phyloP scores from a whole-genome alignment of 1,140 invertebrate genomes.

The Patella vulgata region DNA sequence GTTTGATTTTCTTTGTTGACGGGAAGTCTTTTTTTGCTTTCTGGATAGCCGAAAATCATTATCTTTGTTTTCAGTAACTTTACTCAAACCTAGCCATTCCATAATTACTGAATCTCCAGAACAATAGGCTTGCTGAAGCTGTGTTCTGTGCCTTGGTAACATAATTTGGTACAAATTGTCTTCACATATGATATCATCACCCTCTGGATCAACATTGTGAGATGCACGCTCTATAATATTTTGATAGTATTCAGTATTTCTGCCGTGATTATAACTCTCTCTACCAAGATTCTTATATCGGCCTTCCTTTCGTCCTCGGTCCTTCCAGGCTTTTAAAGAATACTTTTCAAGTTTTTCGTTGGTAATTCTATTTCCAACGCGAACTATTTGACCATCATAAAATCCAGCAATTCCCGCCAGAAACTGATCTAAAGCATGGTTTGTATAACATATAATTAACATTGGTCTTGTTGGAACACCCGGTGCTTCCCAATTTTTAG shows the following conservation, averaged over 20 bases:
- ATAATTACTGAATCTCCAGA: no score
- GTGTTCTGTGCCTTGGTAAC: conserved; percentile 22
- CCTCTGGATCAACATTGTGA: conserved; percentile 33
- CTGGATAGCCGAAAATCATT: no score
- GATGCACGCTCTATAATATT: conserved; percentile 21
- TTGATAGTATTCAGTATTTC: conserved; percentile 13
- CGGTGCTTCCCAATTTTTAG: conserved; percentile 40
- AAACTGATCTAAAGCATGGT: conserved; percentile 90
- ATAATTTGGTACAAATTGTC: conserved; percentile 35
- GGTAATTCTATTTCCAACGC: conserved; percentile 79
- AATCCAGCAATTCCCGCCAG: conserved; percentile 73
- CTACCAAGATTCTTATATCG: neutral
- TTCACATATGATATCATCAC: conserved; percentile 39
- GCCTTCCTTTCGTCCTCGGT: conserved; percentile 10
- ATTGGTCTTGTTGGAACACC: conserved; percentile 69
- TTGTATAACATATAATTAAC: conserved; percentile 85
- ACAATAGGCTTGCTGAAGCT: no score
- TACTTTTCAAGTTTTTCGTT: conserved; percentile 52
- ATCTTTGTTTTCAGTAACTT: no score
- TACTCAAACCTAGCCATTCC: no score
- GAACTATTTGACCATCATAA: conserved; percentile 68
- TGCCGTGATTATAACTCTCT: neutral
- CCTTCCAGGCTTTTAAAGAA: conserved; percentile 25
- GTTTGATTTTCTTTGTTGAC: conserved; percentile 20
- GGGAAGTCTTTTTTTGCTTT: conserved; percentile 17